Base-by-base conservation (phyloP, 2,113 vertebrate genomes). In the Sphyrna mokarran region DNA sequence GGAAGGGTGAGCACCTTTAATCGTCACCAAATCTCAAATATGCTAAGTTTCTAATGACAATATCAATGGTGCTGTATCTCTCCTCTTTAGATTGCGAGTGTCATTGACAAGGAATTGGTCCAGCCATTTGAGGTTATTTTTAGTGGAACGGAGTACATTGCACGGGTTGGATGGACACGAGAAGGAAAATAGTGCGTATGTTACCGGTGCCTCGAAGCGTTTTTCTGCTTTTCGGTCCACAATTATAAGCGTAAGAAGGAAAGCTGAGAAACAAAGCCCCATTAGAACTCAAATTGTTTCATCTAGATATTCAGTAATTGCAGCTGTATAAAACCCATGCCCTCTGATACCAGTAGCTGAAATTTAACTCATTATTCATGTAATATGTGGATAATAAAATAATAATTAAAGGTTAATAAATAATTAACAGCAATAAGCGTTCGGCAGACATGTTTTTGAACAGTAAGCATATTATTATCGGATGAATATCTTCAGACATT, bases 131-230 rank as follows among this genome's bases (percentile, higher is more conserved):
- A 98, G 97, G 97, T 98, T 97, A 97, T 98, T 37, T 98, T 98
- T 97, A 97, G 98, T 97, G 98, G 98, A 96, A 97, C 97, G 96
- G 98, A 98, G 96, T 98, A 98, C 96, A 98, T 98, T 96, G 98
- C 98, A 96, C 97, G 98, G 97, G 98, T 98, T 97, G 98, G 98
- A 96, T 98, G 98, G 98, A 98, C 98, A 96, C 98, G 97, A 96
- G 98, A 98, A 97, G 98, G 98, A 97, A 98, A 98, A 97, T 98
- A 98, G 98, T 98, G 96, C 97, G 98, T 98, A 97, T 98, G 97
- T 97, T 97, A 97, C 96, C 87, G 83, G 69, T 54, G 13, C 14
- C 68, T 29, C 11, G 14, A 69, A 54, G 40, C 22, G 43, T 43
- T 20, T 72, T 68, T 68, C 33, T 66, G 61, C 33, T 37, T 68